Evolutionary conservation across 2,113 vertebrate species (phyloP).

Genomic region (Agapornis roseicollis): DNA sequence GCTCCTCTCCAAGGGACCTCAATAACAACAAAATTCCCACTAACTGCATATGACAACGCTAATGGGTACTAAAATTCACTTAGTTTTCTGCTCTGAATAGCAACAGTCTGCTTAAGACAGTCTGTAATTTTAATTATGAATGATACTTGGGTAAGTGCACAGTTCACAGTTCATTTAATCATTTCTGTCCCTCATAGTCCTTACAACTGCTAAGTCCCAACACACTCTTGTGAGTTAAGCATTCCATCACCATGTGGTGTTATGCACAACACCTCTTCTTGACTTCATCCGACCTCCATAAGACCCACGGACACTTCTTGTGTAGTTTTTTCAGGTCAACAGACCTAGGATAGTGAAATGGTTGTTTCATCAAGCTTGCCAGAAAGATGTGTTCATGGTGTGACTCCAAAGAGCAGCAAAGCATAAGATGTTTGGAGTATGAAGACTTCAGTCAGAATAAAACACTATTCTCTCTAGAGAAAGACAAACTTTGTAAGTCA

Average conservation of each 20-base stretch:
- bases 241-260: accelerated
- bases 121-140: background rate
- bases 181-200: background rate
- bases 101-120: background rate
- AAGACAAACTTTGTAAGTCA: background rate
- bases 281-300: accelerated
- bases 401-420: background rate
- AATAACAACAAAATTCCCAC: background rate
- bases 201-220: background rate
- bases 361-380: background rate
- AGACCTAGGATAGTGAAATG: background rate
- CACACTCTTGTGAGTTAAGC: background rate
- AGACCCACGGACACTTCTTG: background rate
- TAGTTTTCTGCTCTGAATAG: background rate
- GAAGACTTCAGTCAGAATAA: background rate
- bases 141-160: background rate
- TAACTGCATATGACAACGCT: background rate
- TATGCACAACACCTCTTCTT: background rate
- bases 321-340: background rate
- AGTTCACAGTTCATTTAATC: background rate
- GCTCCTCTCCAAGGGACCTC: background rate
- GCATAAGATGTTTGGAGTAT: accelerated
- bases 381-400: background rate
- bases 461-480: background rate
- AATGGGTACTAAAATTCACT: background rate